These are phyloP conservation scores for Sigmodon hispidus DNA, from an alignment of 2,113 vertebrate genomes.

Conservation along the genomic window DNA sequence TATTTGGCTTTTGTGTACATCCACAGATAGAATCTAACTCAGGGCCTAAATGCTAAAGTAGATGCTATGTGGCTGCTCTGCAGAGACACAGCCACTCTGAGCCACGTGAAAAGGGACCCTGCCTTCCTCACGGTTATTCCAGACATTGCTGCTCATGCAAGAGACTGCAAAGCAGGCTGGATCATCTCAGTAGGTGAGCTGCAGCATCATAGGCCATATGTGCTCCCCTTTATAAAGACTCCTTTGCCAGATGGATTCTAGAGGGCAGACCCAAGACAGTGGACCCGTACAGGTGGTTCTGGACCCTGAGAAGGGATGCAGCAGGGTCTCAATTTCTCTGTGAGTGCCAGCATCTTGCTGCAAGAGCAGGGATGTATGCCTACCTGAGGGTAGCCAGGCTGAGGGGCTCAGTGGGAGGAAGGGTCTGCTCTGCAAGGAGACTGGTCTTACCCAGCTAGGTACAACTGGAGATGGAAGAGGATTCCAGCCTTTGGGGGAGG, in stretches of 20 bases:
- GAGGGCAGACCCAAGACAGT: neutral
- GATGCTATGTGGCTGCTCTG: rapidly evolving
- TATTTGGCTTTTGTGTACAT: rapidly evolving
- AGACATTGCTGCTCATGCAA: neutral
- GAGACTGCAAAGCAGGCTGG: too few species aligned
- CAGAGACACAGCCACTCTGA: rapidly evolving
- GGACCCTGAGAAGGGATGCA: too few species aligned
- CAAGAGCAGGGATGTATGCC: rapidly evolving
- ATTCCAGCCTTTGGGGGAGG: too few species aligned
- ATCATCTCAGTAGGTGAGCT: neutral
- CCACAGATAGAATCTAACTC: neutral
- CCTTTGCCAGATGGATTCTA: neutral
- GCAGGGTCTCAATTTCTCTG: too few species aligned
- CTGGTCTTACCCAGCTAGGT: neutral
- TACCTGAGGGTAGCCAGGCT: rapidly evolving
- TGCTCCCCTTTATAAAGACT: neutral
- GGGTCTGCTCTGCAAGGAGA: neutral
- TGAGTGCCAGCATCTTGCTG: rapidly evolving
- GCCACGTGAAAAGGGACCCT: neutral
- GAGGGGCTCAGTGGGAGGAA: neutral
- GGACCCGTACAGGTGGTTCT: neutral
- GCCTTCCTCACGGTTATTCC: rapidly evolving
- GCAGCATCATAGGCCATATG: neutral
- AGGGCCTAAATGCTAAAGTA: rapidly evolving
- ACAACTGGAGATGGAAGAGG: neutral